phyloP scores from a whole-genome alignment of 2,888 invertebrate species.

The Xiphydria camelus region DNA sequence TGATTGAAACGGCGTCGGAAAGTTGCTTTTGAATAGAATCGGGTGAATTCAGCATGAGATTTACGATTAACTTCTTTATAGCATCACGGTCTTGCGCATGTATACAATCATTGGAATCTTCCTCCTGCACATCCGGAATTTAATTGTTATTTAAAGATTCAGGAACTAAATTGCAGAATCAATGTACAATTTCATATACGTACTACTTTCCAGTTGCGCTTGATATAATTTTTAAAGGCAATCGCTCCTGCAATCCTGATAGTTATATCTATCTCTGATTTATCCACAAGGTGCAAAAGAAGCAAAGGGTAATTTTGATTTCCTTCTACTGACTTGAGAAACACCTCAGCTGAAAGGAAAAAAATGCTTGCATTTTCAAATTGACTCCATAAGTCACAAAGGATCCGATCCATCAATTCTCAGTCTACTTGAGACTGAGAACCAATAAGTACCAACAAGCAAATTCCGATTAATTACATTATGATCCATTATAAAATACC shows the following conservation, averaged over 20 bases:
- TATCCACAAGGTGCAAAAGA: constrained; percentile 83
- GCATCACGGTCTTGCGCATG: constrained; percentile 76
- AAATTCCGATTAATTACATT: neutral
- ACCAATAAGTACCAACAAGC: no score
- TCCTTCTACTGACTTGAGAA: constrained; percentile 84
- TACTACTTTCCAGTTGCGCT: constrained; percentile 91
- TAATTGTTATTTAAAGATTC: neutral
- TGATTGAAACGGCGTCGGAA: constrained; percentile 93
- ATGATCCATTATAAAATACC: neutral
- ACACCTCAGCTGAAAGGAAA: constrained; percentile 88
- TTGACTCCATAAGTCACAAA: no score
- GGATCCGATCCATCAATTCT: no score
- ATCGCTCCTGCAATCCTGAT: constrained; percentile 90
- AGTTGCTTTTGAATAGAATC: constrained; percentile 90
- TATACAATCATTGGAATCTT: constrained; percentile 79
- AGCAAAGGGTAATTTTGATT: constrained; percentile 90
- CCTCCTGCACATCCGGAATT: constrained; percentile 58
- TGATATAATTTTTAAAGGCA: constrained; percentile 95
- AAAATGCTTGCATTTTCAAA: no score
- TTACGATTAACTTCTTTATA: constrained; percentile 85
- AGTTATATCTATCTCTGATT: constrained; percentile 76
- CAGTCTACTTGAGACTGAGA: no score
- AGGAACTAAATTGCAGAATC: neutral
- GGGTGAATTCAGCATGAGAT: constrained; percentile 90
- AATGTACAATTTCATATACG: constrained; percentile 47